A percentile compares a stretch with the other conserved stretches of the same genome.
These are phyloP conservation scores for Saccostrea glomerata DNA, from an alignment of 1,140 invertebrate species.

Conservation along the genomic window DNA sequence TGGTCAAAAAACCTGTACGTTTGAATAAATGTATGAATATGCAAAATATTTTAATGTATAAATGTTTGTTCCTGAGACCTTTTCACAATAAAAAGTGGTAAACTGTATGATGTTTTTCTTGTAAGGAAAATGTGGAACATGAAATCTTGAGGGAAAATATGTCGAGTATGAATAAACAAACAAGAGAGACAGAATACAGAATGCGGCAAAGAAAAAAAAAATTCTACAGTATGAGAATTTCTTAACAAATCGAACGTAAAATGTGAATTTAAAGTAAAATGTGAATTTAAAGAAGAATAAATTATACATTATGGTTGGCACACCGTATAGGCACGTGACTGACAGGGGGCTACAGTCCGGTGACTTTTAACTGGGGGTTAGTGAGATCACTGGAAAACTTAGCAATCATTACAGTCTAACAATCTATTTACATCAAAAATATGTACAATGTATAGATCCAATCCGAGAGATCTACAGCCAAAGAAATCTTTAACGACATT, in stretches of 20 bases:
- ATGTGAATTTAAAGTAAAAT: not conserved
- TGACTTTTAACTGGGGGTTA: not conserved
- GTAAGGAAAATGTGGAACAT: not conserved
- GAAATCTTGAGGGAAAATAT: not conserved
- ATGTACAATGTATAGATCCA: not conserved
- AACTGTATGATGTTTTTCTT: not conserved
- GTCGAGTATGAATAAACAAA: too few relatives aligned
- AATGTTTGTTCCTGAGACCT: not conserved
- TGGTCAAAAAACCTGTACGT: not conserved
- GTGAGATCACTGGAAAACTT: slow-evolving; percentile 22
- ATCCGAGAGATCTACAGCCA: not conserved
- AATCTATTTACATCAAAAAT: slow-evolving; percentile 11
- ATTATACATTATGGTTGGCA: slow-evolving; percentile 5
- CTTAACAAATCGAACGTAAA: not conserved
- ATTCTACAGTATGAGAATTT: not conserved
- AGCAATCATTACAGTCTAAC: not conserved
- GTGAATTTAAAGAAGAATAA: not conserved
- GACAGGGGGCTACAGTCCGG: not conserved
- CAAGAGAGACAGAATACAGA: too few relatives aligned
- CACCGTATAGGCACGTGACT: not conserved
- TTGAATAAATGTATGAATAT: not conserved
- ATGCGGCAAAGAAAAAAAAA: not conserved
- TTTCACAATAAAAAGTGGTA: slow-evolving; percentile 5
- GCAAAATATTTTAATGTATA: not conserved
- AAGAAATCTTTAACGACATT: not conserved